phyloP scores from a whole-genome alignment of 2,888 invertebrate genomes.

The Chloroclystis v-ata region DNA sequence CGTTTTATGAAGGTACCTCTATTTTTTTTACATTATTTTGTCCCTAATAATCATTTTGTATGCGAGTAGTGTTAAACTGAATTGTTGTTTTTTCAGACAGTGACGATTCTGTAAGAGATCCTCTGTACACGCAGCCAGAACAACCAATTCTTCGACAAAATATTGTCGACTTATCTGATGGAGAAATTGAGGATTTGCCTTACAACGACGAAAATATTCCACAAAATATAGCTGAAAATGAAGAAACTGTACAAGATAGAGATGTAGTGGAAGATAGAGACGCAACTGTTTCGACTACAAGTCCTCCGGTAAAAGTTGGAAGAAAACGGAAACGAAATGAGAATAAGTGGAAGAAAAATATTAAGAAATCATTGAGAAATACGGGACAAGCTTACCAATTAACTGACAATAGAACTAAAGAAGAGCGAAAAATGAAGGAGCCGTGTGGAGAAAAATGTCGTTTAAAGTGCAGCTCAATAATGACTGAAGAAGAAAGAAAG shows the following conservation, averaged over 20 bases:
- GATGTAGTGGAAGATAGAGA: background rate
- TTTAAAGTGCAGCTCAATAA: background rate
- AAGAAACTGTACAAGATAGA: background rate
- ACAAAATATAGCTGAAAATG: background rate
- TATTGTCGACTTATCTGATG: background rate
- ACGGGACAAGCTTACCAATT: conserved; percentile 3
- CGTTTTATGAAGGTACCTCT: background rate
- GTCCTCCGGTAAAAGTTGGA: conserved; percentile 3
- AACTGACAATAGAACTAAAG: conserved; percentile 2
- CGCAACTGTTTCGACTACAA: background rate
- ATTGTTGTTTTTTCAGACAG: conserved; percentile 2
- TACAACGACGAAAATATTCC: background rate
- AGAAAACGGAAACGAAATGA: conserved; percentile 3
- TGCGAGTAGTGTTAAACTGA: background rate
- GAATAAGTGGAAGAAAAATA: conserved; percentile 2
- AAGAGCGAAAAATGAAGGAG: conserved; percentile 5
- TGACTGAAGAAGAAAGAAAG: conserved; percentile 3
- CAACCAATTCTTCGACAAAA: background rate
- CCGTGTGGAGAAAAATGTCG: background rate
- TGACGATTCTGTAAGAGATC: conserved; percentile 6
- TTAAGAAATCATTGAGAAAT: conserved; percentile 1
- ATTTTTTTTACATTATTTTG: background rate
- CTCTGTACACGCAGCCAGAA: background rate
- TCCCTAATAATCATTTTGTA: background rate
- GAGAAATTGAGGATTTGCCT: background rate